Evolutionary conservation across 37 sponge, comb jelly and placozoan genomes (phyloP).

Genomic region (Oopsacas minuta): DNA sequence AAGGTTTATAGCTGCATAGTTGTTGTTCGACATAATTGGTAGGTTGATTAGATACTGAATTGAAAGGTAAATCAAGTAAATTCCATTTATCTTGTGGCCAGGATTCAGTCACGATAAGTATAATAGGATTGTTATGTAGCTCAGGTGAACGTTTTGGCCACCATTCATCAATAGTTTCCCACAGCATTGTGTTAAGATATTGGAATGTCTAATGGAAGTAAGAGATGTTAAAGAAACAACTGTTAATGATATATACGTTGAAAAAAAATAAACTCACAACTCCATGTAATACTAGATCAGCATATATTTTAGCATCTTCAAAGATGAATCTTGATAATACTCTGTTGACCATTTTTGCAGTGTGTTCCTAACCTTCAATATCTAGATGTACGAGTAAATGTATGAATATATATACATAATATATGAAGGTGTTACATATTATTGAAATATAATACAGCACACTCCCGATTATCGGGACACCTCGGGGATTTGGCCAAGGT

Average conservation of each 20-base stretch:
- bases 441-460: no score
- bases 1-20: neutral
- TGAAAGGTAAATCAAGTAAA: neutral
- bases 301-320: neutral
- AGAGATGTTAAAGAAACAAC: neutral
- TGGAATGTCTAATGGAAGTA: neutral
- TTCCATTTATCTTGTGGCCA: neutral
- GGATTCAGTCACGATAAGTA: neutral
- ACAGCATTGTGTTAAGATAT: neutral
- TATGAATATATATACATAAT: no score
- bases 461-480: no score
- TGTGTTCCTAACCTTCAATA: no score
- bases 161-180: constrained; percentile 10
- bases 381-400: no score
- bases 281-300: constrained; percentile 10
- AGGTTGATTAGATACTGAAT: neutral
- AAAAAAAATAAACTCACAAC: neutral
- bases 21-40: neutral
- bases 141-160: neutral
- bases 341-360: neutral
- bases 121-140: neutral
- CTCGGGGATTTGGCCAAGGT: no score
- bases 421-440: no score
- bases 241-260: neutral
- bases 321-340: no score